A percentile compares a stretch with the other conserved stretches of the same genome.
phyloP scores from a whole-genome alignment of 2,888 invertebrate species.

The Nephrotoma flavescens region DNA sequence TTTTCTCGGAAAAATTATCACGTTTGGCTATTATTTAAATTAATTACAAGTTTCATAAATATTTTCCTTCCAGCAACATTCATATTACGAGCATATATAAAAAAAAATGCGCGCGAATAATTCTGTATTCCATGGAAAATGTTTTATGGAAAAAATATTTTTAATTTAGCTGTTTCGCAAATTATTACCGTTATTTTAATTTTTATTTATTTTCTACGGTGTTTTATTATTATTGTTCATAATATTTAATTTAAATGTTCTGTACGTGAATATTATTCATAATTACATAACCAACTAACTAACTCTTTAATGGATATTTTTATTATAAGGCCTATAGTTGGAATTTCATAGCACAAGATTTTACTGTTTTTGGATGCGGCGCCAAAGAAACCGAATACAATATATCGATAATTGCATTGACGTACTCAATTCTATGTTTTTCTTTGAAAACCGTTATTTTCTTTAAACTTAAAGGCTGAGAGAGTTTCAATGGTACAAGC shows the following conservation, averaged over 20 bases:
- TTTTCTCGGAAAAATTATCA: neutral
- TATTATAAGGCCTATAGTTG: no score
- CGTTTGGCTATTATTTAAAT: neutral
- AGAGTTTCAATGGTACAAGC: no score
- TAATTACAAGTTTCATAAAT: neutral
- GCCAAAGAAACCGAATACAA: no score
- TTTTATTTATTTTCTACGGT: neutral
- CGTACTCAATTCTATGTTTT: no score
- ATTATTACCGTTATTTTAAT: neutral
- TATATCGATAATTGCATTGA: no score
- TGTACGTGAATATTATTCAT: neutral
- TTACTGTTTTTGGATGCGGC: no score
- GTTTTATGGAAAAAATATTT: neutral
- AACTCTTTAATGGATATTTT: no score
- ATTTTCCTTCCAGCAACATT: neutral
- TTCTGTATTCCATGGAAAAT: no score
- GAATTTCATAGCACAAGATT: no score
- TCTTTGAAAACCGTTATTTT: no score
- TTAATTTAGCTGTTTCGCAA: neutral
- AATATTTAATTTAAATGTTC: neutral
- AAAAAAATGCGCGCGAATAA: no score
- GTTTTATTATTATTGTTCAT: neutral
- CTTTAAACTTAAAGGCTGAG: no score
- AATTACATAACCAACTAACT: neutral
- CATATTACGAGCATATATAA: neutral